Conservation (phyloP, 2,888 invertebrate genomes). For the Xanthia icteritia region DNA sequence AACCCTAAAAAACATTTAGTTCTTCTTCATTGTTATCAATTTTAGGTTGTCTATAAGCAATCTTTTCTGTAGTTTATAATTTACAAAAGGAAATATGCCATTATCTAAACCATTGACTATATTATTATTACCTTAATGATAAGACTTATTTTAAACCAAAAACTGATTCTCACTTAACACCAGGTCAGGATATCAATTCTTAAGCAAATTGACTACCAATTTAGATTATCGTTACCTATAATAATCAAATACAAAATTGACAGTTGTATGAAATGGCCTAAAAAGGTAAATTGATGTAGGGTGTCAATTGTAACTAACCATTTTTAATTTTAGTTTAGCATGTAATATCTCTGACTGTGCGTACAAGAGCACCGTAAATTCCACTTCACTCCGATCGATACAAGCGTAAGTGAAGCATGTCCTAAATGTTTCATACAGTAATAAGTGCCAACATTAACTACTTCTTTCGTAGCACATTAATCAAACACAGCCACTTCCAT, state of each 20-base stretch:
- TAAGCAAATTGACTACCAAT: background rate
- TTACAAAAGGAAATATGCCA: background rate
- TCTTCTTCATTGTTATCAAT: background rate
- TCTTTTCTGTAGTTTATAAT: background rate
- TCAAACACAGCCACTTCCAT: conserved; percentile 53
- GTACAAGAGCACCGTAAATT: background rate
- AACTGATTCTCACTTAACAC: background rate
- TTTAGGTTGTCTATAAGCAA: background rate
- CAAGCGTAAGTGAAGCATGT: conserved; percentile 44
- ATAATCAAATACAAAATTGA: background rate
- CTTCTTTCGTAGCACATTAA: conserved; percentile 56
- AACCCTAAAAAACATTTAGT: too few species aligned
- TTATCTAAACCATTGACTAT: too few species aligned
- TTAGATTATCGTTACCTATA: background rate
- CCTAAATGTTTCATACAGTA: conserved; percentile 26
- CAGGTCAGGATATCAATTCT: background rate
- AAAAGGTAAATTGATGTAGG: too few species aligned
- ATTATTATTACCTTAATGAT: background rate
- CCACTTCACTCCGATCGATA: conserved; percentile 36
- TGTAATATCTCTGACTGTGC: too few species aligned
- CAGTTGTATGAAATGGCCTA: background rate
- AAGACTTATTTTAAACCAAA: background rate
- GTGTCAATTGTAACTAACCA: background rate
- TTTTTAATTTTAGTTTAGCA: background rate
- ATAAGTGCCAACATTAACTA: conserved; percentile 52